Evolutionary conservation across 2,797 vertebrate species (phyloP).

Genomic region (Psittacula derbiana): DNA sequence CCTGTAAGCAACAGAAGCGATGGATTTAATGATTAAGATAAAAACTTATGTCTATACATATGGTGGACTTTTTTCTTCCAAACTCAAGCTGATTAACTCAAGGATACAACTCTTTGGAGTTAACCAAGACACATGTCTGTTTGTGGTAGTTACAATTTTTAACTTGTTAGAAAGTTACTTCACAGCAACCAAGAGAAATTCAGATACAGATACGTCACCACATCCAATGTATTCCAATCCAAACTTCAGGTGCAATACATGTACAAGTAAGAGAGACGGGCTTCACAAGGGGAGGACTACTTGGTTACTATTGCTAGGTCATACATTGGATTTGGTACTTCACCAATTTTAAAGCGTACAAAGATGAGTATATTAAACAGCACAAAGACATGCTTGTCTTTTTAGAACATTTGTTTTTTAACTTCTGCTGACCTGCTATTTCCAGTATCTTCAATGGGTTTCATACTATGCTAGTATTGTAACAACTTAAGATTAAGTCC

Average conservation of each 20-base stretch:
- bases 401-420: background rate
- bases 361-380: background rate
- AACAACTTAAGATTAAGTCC: background rate
- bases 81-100: constrained; percentile 38
- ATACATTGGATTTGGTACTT: background rate
- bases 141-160: background rate
- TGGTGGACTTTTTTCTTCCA: constrained; percentile 55
- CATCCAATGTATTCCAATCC: background rate
- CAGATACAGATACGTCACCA: background rate
- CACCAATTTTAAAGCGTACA: background rate
- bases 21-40: constrained; percentile 61
- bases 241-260: background rate
- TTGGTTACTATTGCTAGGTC: background rate
- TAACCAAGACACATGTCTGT: background rate
- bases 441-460: background rate
- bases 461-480: background rate
- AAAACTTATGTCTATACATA: constrained; percentile 66
- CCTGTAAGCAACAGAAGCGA: constrained; percentile 46
- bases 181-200: background rate
- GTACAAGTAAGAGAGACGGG: background rate
- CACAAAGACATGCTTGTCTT: background rate
- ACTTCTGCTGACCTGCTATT: background rate
- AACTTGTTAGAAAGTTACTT: background rate
- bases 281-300: background rate
- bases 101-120: background rate